Evolutionary conservation across 2,797 vertebrate genomes (phyloP).

Genomic region (Todus mexicanus): DNA sequence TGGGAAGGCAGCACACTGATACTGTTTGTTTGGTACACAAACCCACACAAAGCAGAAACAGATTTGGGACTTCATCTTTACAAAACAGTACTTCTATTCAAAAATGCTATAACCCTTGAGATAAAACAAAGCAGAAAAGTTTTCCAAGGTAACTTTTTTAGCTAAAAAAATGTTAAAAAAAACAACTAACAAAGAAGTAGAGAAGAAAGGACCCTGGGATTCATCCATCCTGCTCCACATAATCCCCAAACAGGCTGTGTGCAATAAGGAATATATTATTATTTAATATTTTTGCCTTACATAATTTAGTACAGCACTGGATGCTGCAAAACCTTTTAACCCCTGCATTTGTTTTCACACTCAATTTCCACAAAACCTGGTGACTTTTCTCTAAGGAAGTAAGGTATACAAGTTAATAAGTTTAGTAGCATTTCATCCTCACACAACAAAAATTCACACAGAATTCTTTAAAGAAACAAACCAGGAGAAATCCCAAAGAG

Average conservation of each 20-base stretch:
- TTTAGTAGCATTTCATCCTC: neutral
- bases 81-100: neutral
- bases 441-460: neutral
- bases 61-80: neutral
- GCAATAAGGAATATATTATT: conserved; percentile 32
- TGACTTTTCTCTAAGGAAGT: conserved; percentile 11
- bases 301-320: conserved; percentile 35
- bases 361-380: neutral
- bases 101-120: neutral
- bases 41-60: neutral
- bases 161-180: neutral
- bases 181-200: neutral
- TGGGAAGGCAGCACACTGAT: neutral
- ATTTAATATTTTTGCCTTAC: conserved; percentile 44
- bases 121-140: neutral
- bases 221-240: neutral
- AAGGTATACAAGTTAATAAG: conserved; percentile 6
- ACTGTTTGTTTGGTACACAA: neutral
- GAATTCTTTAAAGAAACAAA: neutral
- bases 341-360: neutral
- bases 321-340: conserved; percentile 12
- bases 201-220: neutral
- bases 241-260: conserved; percentile 4
- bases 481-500: neutral
- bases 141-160: neutral